Base-by-base conservation (phyloP, 1,140 invertebrate genomes). In the Leptopilina clavipes region DNA sequence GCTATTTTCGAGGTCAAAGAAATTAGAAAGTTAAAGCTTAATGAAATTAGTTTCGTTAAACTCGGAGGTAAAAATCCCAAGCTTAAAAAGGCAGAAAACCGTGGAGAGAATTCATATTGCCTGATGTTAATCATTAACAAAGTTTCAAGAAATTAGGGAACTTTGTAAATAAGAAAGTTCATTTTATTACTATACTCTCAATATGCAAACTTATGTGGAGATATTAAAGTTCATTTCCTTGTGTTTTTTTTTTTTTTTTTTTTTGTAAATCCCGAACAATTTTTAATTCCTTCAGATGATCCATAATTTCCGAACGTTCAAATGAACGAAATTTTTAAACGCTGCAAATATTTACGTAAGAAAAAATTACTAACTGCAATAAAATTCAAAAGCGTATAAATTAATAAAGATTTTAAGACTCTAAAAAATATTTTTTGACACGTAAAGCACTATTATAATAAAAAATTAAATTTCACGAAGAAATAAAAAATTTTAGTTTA, bases 11-110 rank as follows among this genome's bases (percentile, higher is more conserved):
- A 52, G 48, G 48, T 52, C 14, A 52, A 52, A 52, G 48, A 52
- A 52, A 52, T 52, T 52, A 52, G 48, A 52, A 52, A 52, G 48
- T 52, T 52, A 52, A 52, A 52, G 48, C 48, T 52, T 52, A 52
- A 52, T 52, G 48, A 52, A 52, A 52, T 52, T 52, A 52, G 48
- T 52, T 52, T 52, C 48, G 48, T 52, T 52, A n/a, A 52, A n/a
- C 17, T 17, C n/a, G 48, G 48, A 52, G 44, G 48, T 52, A 52
- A 52, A 52, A 52, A 52, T 52, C 48, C 48, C 14, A 8, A 52
- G 48, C 48, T 52, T 52, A 52, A 52, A 52, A 52, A 52, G 48
- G 14, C 37, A 40, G 37, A 52, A 52, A 52, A 52, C 14, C 48
- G 48, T 52, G 48, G 48, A 52, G 48, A 52, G 48, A 52, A 52